Evolutionary conservation across 1,140 invertebrate species (phyloP).

Genomic region (Nephila pilipes): DNA sequence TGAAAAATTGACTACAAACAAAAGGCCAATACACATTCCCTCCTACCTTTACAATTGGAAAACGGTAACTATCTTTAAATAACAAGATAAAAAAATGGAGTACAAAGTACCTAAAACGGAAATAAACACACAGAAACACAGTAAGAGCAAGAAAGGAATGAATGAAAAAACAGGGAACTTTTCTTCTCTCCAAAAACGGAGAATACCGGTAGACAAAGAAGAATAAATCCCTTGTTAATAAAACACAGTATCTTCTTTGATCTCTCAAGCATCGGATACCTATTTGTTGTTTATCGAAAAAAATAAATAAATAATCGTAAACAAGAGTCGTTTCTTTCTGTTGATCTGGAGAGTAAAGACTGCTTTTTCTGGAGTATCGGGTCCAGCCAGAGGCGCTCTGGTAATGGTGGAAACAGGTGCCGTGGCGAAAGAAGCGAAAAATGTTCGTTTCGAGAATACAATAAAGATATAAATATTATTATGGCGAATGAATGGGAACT

Average conservation of each 20-base stretch:
- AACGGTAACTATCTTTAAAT: conserved; percentile 54
- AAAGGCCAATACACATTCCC: neutral
- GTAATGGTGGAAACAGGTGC: neutral
- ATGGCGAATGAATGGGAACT: neutral
- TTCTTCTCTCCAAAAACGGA: neutral
- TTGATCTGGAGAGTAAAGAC: neutral
- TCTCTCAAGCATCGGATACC: conserved; percentile 63
- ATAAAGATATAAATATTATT: neutral
- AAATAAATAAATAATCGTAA: conserved; percentile 43
- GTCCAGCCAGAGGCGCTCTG: neutral
- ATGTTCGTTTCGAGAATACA: neutral
- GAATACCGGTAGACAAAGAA: conserved; percentile 35
- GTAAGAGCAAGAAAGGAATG: neutral
- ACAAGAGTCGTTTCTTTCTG: conserved; percentile 37
- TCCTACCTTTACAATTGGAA: conserved; percentile 51
- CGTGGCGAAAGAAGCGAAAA: neutral
- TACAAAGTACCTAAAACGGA: conserved; percentile 28
- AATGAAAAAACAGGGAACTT: neutral
- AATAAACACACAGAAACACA: conserved; percentile 29
- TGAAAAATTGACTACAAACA: conserved; percentile 27
- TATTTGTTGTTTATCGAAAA: conserved; percentile 62
- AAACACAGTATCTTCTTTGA: conserved; percentile 62
- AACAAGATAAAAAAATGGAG: conserved; percentile 6
- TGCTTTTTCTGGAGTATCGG: neutral
- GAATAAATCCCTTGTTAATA: conserved; percentile 66